Base-by-base conservation (phyloP, 2,797 vertebrate genomes). In the Vultur gryphus region DNA sequence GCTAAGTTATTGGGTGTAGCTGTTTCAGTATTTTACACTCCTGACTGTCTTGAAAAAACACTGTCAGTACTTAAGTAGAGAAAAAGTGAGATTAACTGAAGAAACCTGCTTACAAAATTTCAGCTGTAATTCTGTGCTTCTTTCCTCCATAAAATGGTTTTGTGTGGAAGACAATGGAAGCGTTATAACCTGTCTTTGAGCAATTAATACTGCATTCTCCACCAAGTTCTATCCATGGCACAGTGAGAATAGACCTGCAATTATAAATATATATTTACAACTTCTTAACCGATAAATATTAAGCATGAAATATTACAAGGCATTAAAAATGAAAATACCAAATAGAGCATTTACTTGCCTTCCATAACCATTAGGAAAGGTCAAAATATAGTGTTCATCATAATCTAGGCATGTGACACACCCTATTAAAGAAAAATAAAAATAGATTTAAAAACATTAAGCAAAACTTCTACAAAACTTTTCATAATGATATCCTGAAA, bases 121-220 rank as follows among this genome's bases (percentile, higher is more conserved):
- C 99, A 26, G 99, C 99, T 7, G 99, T 99, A 97, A 99, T 97
- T 97, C 99, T 98, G 98, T 99, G 99, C 98, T 99, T 99, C 98
- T 99, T 99, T 93, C 99, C 99, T 44, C 99, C 99, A 8, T 99
- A 99, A 98, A 99, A 99, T 26, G 99, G 99, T 97, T 99, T 99
- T 55, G 99, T 99, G 98, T 99, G 99, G 98, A 99, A 99, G 96
- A 99, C 96, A 6, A 99, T 99, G 97, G 97, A 99, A 65, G 99
- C 99, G 2, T 98, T 99, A 97, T 99, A 99, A 96, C 99, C 99
- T 2, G 99, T 99, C 98, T 99, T 99, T 46, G 99, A 99, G 98
- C 99, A 99, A 51, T 97, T 99, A 97, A 99, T 99, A 96, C 93
- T 99, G 98, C 99, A 99, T 95, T 99, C 99, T 39, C 99, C 99